Percentiles rank a stretch among this genome's conserved stretches.
These are phyloP conservation scores for Ophioninae sp. DNA, from an alignment of 2,888 invertebrate species.

Conservation along the genomic window DNA sequence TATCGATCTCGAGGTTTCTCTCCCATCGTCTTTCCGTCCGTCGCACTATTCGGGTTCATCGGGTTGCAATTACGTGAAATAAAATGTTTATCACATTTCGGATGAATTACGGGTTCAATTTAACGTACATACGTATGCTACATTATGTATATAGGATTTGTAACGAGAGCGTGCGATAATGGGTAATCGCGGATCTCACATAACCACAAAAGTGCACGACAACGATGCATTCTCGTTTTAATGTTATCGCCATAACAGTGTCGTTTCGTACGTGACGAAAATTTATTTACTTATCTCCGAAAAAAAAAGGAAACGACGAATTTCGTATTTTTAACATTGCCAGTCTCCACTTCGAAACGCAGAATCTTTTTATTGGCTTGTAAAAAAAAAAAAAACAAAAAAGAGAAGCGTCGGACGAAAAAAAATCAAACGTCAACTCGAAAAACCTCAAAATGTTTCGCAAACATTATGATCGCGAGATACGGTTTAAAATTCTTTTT, in stretches of 20 bases:
- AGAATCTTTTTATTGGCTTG: too few relatives aligned
- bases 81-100: slow-evolving; percentile 24
- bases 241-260: slow-evolving; percentile 9
- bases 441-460: too few relatives aligned
- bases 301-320: too few relatives aligned
- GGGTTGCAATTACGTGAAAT: slow-evolving; percentile 11
- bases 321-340: too few relatives aligned
- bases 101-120: slow-evolving; percentile 5
- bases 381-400: too few relatives aligned
- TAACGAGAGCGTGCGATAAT: slow-evolving; percentile 42
- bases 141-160: slow-evolving; percentile 24
- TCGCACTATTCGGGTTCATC: slow-evolving; percentile 14
- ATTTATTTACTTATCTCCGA: slow-evolving; percentile 2
- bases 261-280: slow-evolving; percentile 8
- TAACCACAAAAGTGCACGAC: slow-evolving; percentile 52
- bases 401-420: too few relatives aligned
- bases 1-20: slow-evolving; percentile 24
- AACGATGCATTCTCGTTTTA: slow-evolving; percentile 51
- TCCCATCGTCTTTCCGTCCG: not conserved
- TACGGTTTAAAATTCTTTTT: too few relatives aligned
- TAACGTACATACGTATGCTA: slow-evolving; percentile 1
- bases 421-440: too few relatives aligned
- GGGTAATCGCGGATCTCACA: slow-evolving; percentile 27
- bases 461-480: too few relatives aligned
- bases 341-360: too few relatives aligned